Percentiles rank a stretch among this genome's conserved stretches.
Evolutionary conservation across 2,113 vertebrate genomes (phyloP).

Genomic region (Protobothrops flavoviridis): DNA sequence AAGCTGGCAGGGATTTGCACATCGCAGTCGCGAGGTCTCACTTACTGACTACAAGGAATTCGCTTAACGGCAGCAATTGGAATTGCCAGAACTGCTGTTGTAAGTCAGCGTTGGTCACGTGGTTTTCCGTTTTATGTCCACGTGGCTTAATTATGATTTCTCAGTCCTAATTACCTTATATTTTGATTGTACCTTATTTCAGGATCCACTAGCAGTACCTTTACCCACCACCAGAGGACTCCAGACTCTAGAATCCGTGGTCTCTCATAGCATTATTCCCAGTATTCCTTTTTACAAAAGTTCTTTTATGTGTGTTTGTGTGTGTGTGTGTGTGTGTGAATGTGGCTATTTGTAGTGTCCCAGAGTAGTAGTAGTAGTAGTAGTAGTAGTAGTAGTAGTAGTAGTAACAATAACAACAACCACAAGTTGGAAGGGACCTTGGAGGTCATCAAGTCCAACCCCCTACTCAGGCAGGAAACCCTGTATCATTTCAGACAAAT

Average conservation of each 20-base stretch:
- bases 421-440: too few species aligned
- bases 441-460: too few species aligned
- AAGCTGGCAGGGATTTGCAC: neutral
- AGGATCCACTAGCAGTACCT: neutral
- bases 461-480: too few species aligned
- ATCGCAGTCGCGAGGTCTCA: neutral
- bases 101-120: neutral
- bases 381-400: neutral
- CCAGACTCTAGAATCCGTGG: neutral
- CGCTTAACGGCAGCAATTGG: neutral
- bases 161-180: neutral
- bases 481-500: too few species aligned
- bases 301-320: too few species aligned
- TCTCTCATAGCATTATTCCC: neutral
- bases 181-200: too few species aligned
- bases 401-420: too few species aligned
- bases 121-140: neutral
- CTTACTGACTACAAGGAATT: neutral
- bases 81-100: too few species aligned
- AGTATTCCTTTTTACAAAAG: neutral
- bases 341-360: too few species aligned
- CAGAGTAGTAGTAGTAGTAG: too few species aligned
- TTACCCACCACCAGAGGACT: neutral
- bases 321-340: too few species aligned
- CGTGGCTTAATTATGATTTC: neutral